Percentiles rank a stretch among this genome's conserved stretches.
Evolutionary conservation across 2,888 invertebrate species (phyloP).

Genomic region (Nomada ruficornis): DNA sequence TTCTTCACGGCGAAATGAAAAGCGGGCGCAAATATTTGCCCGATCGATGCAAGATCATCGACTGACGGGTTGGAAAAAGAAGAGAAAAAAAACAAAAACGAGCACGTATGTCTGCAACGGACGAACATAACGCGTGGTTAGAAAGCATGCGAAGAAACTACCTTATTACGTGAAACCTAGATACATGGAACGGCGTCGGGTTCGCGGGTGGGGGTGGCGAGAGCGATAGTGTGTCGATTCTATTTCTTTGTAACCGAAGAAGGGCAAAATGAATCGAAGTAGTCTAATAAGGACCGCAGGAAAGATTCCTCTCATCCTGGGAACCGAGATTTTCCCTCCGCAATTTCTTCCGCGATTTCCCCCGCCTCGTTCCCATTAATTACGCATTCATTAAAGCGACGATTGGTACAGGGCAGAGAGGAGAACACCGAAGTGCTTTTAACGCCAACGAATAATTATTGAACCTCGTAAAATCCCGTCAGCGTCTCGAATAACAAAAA

Average conservation of each 20-base stretch:
- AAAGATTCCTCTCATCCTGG: background rate
- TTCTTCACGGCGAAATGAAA: conserved; percentile 2
- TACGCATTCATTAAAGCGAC: too few relatives aligned
- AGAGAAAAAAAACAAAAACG: background rate
- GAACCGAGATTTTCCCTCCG: conserved; percentile 3
- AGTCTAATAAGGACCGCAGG: background rate
- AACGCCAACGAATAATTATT: background rate
- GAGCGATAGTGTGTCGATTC: conserved; percentile 42
- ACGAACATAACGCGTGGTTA: conserved; percentile 77
- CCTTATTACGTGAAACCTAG: conserved; percentile 76
- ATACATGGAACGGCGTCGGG: conserved; percentile 61
- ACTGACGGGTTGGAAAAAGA: conserved; percentile 16
- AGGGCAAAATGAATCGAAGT: conserved; percentile 16
- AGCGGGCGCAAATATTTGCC: conserved; percentile 45
- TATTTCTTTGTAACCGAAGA: conserved; percentile 17
- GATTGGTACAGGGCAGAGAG: background rate
- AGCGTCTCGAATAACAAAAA: too few relatives aligned
- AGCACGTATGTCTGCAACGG: conserved; percentile 36
- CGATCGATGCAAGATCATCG: conserved; percentile 24
- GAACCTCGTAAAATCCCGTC: too few relatives aligned
- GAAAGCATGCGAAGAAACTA: conserved; percentile 83
- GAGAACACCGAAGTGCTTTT: background rate
- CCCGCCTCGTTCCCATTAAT: background rate
- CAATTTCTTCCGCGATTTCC: background rate
- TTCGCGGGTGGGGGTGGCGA: conserved; percentile 42